These are phyloP conservation scores for Helogale parvula DNA, from an alignment of 2,113 vertebrate genomes.

Conservation along the genomic window DNA sequence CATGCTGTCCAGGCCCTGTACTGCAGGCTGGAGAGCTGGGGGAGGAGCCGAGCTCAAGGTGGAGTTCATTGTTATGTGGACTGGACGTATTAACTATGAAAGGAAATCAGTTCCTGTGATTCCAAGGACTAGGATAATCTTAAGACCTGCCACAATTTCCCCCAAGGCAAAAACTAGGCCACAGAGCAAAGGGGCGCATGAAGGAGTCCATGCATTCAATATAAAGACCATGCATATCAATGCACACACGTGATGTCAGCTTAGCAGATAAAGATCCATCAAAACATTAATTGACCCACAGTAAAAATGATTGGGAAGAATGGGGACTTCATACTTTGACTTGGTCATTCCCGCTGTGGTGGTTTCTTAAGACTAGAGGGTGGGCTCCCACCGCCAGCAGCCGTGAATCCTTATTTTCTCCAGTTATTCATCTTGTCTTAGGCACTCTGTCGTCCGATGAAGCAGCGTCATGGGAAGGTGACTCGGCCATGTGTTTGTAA, in stretches of 20 bases:
- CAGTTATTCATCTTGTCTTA: background rate
- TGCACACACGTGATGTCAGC: background rate
- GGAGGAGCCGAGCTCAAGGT: background rate
- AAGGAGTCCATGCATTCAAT: background rate
- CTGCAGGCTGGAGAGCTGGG: background rate
- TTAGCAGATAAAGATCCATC: background rate
- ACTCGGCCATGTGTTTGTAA: background rate
- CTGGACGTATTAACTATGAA: background rate
- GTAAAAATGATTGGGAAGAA: background rate
- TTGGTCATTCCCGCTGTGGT: background rate
- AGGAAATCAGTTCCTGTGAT: background rate
- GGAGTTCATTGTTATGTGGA: background rate
- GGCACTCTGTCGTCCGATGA: background rate
- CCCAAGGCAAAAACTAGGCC: background rate
- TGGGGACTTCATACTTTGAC: background rate
- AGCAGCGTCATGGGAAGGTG: background rate
- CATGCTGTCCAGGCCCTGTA: accelerated
- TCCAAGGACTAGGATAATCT: background rate
- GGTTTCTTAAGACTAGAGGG: background rate
- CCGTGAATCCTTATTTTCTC: background rate
- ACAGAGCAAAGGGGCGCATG: background rate
- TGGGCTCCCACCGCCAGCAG: background rate
- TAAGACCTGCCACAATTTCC: background rate
- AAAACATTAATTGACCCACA: background rate
- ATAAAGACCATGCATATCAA: background rate